A percentile compares a stretch with the other conserved stretches of the same genome.
These are phyloP conservation scores for Didymodactylos carnosus DNA, from an alignment of 2,888 invertebrate genomes.

Conservation along the genomic window DNA sequence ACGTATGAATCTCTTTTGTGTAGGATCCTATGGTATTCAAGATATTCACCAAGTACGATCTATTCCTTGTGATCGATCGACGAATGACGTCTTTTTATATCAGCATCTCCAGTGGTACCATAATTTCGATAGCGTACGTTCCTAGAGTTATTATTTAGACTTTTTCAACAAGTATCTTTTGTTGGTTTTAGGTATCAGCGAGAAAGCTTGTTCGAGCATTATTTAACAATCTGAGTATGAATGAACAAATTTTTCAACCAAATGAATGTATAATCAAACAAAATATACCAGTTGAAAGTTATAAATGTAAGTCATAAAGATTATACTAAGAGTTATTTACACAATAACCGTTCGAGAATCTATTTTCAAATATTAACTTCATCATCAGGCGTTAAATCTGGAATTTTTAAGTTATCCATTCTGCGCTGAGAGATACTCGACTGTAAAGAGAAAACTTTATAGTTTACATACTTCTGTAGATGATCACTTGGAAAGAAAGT, in stretches of 20 bases:
- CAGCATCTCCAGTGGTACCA: conserved; percentile 1
- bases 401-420: no score
- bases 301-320: not conserved
- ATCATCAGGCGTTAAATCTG: no score
- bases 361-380: no score
- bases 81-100: not conserved
- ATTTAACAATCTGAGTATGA: not conserved
- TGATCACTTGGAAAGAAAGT: no score
- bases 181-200: no score
- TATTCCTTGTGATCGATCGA: not conserved
- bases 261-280: not conserved
- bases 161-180: no score
- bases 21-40: not conserved
- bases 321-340: no score
- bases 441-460: no score
- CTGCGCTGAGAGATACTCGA: no score
- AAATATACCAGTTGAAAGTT: not conserved
- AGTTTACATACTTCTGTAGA: no score
- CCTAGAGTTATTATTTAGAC: no score
- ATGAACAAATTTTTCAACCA: not conserved
- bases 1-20: not conserved
- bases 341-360: no score
- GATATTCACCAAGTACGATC: not conserved
- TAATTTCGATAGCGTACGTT: not conserved
- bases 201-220: not conserved